A percentile compares a stretch with the other conserved stretches of the same genome.
phyloP scores from a whole-genome alignment of 2,888 invertebrate species.

The Hyposoter didymator region DNA sequence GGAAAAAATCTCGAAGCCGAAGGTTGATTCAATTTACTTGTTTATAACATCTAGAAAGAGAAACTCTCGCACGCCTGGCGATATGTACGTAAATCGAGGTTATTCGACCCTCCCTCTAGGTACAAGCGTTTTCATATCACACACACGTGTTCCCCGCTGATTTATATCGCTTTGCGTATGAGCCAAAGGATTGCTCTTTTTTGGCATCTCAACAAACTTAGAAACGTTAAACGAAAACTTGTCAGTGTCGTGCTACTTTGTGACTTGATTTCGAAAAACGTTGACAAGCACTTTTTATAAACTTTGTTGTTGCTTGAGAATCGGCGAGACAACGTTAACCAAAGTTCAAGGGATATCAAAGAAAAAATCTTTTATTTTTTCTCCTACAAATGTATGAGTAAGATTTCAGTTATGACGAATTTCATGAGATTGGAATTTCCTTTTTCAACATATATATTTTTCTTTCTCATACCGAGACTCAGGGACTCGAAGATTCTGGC shows the following conservation, averaged over 20 bases:
- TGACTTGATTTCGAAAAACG: background rate
- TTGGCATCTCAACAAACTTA: background rate
- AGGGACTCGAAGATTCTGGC: conserved; percentile 43
- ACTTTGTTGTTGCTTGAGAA: background rate
- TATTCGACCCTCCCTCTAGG: background rate
- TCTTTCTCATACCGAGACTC: background rate
- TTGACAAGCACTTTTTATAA: background rate
- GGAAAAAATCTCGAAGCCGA: conserved; percentile 32
- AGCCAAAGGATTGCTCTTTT: background rate
- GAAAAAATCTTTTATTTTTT: background rate
- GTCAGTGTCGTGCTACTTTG: background rate
- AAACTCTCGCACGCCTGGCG: conserved; percentile 36
- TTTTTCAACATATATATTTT: background rate
- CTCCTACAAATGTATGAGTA: background rate
- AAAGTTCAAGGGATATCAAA: background rate
- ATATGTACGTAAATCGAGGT: conserved; percentile 28
- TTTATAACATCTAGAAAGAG: conserved; percentile 38
- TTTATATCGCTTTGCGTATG: conserved; percentile 2
- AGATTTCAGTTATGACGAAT: background rate
- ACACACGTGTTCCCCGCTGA: conserved; percentile 7
- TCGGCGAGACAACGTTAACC: background rate
- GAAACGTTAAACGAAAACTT: background rate
- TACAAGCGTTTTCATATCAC: conserved; percentile 6
- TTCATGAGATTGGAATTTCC: background rate
- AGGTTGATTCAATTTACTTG: conserved; percentile 55